phyloP scores from a whole-genome alignment of 2,888 invertebrate species.

The Ophioninae sp. region DNA sequence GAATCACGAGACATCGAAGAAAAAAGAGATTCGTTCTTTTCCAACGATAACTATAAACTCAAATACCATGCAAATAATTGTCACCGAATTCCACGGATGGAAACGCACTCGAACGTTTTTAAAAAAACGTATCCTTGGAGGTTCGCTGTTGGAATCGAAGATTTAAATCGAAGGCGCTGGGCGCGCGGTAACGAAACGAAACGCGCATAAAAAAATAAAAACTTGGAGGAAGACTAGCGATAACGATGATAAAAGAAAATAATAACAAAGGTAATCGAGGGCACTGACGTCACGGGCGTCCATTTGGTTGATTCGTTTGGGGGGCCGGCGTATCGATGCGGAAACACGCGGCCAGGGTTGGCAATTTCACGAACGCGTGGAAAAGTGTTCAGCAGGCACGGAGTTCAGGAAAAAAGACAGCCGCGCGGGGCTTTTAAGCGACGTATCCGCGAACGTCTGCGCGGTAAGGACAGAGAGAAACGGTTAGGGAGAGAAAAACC shows the following conservation, averaged over 20 bases:
- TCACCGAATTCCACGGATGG: too few species aligned
- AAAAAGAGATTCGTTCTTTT: too few species aligned
- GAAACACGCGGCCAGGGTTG: slow-evolving; percentile 7
- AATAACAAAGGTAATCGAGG: slow-evolving; percentile 5
- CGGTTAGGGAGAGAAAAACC: not conserved
- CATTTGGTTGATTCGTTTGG: slow-evolving; percentile 31
- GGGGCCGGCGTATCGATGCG: slow-evolving; percentile 24
- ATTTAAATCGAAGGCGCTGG: too few species aligned
- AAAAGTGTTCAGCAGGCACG: slow-evolving; percentile 22
- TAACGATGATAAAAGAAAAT: not conserved
- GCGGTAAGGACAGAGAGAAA: slow-evolving; percentile 16
- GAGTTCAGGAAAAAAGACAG: slow-evolving; percentile 38
- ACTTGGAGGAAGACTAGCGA: too few species aligned
- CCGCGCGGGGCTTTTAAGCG: slow-evolving; percentile 36
- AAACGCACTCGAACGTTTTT: too few species aligned
- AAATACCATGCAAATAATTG: too few species aligned
- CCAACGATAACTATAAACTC: too few species aligned
- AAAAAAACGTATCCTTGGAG: too few species aligned
- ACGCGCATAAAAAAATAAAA: not conserved
- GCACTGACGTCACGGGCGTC: slow-evolving; percentile 32
- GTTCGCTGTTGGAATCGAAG: too few species aligned
- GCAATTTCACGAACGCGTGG: slow-evolving; percentile 35
- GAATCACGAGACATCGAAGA: too few species aligned
- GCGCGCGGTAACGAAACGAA: too few species aligned
- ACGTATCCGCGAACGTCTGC: not conserved